Evolutionary conservation across 2,888 invertebrate genomes (phyloP).

Genomic region (Patella pellucida): DNA sequence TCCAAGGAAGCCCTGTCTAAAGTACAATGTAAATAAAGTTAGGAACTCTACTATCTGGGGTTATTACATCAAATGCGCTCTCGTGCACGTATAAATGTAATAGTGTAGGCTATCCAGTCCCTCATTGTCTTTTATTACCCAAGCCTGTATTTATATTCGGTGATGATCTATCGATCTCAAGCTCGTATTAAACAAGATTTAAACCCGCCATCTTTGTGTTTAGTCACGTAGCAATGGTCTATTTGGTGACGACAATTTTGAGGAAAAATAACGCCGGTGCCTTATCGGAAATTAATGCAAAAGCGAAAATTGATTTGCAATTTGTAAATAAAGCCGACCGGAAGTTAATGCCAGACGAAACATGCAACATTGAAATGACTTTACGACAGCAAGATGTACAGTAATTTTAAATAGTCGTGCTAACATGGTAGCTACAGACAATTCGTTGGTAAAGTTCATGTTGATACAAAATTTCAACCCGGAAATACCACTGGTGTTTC

Average conservation of each 20-base stretch:
- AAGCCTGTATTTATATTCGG: constrained; percentile 1
- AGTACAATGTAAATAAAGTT: no score
- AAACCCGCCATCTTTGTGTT: not conserved
- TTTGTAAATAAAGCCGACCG: constrained; percentile 1
- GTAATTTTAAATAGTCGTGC: not conserved
- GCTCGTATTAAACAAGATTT: not conserved
- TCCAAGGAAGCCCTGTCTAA: no score
- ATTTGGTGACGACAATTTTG: constrained; percentile 1
- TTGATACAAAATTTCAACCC: no score
- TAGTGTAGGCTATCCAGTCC: not conserved
- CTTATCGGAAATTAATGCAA: constrained; percentile 7
- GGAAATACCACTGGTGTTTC: no score
- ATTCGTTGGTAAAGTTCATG: no score
- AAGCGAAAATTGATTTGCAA: constrained; percentile 8
- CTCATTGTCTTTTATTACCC: not conserved
- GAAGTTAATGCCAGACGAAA: not conserved
- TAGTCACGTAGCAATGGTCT: constrained; percentile 10
- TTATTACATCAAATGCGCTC: no score
- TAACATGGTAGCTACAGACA: not conserved
- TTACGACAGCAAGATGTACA: not conserved
- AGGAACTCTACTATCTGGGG: no score
- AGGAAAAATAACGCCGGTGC: not conserved
- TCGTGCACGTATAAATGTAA: not conserved
- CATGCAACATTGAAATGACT: constrained; percentile 6
- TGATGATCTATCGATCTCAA: constrained; percentile 7